Evolutionary conservation across 2,797 vertebrate species (phyloP).

Genomic region (Coccyzus lansbergi): DNA sequence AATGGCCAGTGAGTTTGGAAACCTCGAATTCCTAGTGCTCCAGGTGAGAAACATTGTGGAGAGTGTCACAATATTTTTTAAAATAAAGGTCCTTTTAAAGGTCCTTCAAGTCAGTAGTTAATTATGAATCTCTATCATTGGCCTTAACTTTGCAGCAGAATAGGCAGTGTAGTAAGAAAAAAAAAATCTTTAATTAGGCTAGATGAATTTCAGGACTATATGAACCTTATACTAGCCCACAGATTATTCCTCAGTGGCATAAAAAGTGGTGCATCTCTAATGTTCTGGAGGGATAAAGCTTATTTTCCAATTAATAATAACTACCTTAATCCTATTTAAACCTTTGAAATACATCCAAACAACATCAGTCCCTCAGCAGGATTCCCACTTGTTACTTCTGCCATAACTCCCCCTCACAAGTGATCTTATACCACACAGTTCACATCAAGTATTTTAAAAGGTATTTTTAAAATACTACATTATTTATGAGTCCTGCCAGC

Average conservation of each 20-base stretch:
- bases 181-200: not conserved
- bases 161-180: not conserved
- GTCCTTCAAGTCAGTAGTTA: not conserved
- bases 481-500: not conserved
- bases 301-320: not conserved
- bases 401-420: not conserved
- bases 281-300: not conserved
- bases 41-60: not conserved
- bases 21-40: not conserved
- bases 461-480: not conserved
- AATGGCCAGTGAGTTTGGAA: not conserved
- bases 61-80: not conserved
- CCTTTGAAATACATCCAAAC: not conserved
- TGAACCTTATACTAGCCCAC: not conserved
- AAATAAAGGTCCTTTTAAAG: not conserved
- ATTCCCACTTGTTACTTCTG: not conserved
- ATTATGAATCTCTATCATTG: not conserved
- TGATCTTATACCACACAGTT: not conserved
- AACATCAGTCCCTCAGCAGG: not conserved
- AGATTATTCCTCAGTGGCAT: not conserved
- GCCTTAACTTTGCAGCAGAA: not conserved
- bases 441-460: not conserved
- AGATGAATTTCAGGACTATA: not conserved
- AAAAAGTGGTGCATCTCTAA: not conserved
- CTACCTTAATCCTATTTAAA: conserved; percentile 6